phyloP scores from a whole-genome alignment of 1,140 invertebrate genomes.

The Littorina saxatilis region DNA sequence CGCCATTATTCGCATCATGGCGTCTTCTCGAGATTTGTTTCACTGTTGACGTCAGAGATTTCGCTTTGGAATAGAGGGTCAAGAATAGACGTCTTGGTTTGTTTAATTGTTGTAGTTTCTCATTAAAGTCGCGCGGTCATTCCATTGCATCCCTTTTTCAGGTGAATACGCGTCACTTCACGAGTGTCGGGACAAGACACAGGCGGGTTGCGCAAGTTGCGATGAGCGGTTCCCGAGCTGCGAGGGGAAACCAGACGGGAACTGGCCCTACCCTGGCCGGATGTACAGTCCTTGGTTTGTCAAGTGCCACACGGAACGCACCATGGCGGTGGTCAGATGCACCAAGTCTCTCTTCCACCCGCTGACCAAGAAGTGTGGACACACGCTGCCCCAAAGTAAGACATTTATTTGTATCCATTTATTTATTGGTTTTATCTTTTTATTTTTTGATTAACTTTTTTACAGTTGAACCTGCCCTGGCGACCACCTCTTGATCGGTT shows the following conservation, averaged over 20 bases:
- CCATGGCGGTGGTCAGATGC: slow-evolving; percentile 53
- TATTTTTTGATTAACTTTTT: background rate
- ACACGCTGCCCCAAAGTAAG: slow-evolving; percentile 52
- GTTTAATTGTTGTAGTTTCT: too few species aligned
- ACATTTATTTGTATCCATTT: slow-evolving; percentile 12
- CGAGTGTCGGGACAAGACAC: slow-evolving; percentile 32
- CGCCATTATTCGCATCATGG: too few species aligned
- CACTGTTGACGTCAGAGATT: too few species aligned
- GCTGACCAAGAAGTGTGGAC: slow-evolving; percentile 49
- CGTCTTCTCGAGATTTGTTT: too few species aligned
- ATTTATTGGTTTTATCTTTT: background rate
- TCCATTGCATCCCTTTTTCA: background rate
- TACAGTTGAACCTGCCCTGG: too few species aligned
- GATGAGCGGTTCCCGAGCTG: slow-evolving; percentile 56
- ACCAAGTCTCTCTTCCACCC: slow-evolving; percentile 57
- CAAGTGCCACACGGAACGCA: slow-evolving; percentile 52
- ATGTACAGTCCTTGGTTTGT: slow-evolving; percentile 51
- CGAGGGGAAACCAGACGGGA: slow-evolving; percentile 50
- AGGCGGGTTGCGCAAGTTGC: slow-evolving; percentile 52
- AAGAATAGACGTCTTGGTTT: too few species aligned
- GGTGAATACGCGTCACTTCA: slow-evolving; percentile 38
- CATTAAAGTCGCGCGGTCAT: too few species aligned
- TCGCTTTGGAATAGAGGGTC: too few species aligned
- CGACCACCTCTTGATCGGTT: too few species aligned
- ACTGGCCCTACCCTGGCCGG: slow-evolving; percentile 48